Evolutionary conservation across 2,888 invertebrate genomes (phyloP).

Genomic region (Agrilus mali): DNA sequence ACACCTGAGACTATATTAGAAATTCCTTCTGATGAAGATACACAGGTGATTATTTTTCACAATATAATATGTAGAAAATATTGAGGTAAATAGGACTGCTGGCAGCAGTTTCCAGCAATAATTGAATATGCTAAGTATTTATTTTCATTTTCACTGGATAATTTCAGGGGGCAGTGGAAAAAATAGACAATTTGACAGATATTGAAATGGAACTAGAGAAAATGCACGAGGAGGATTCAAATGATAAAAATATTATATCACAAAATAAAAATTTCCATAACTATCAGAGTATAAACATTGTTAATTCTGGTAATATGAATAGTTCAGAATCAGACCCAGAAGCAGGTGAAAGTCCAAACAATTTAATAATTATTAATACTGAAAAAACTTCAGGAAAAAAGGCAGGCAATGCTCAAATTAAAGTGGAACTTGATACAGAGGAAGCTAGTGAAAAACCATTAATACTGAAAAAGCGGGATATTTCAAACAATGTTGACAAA

Average conservation of each 20-base stretch:
- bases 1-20: constrained; percentile 29
- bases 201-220: constrained; percentile 31
- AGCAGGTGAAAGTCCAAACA: too few relatives aligned
- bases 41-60: constrained; percentile 8
- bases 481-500: constrained; percentile 7
- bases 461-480: constrained; percentile 23
- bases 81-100: too few relatives aligned
- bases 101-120: too few relatives aligned
- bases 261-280: too few relatives aligned
- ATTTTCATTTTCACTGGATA: background rate
- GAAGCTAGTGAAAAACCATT: constrained; percentile 23
- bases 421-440: constrained; percentile 19
- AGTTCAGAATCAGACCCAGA: too few relatives aligned
- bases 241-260: constrained; percentile 2
- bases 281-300: too few relatives aligned
- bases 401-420: constrained; percentile 10
- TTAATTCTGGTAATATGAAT: too few relatives aligned
- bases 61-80: too few relatives aligned
- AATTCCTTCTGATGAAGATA: constrained; percentile 31
- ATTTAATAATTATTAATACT: too few relatives aligned
- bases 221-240: constrained; percentile 21
- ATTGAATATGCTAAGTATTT: too few relatives aligned
- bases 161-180: constrained; percentile 4
- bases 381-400: too few relatives aligned
- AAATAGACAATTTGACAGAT: constrained; percentile 25